Evolutionary conservation across 2,113 vertebrate species (phyloP).

Genomic region (Rana temporaria): DNA sequence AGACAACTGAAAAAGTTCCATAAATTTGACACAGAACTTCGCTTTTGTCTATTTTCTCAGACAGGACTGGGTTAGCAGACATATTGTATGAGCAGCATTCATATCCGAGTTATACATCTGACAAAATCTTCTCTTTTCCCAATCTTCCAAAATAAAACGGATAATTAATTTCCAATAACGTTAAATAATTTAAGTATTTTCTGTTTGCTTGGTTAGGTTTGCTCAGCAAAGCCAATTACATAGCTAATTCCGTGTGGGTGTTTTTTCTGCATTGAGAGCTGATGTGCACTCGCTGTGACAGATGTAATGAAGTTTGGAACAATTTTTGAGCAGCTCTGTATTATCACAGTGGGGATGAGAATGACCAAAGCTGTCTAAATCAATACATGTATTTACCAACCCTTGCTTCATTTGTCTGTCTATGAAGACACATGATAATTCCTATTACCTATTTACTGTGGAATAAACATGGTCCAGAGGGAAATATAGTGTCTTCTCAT

Average conservation of each 20-base stretch:
- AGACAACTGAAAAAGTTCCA: no score
- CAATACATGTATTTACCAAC: constrained; percentile 50
- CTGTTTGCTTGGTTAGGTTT: constrained; percentile 28
- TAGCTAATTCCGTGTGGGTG: constrained; percentile 28
- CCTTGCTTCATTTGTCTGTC: constrained; percentile 34
- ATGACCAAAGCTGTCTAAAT: constrained; percentile 48
- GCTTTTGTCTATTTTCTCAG: no score
- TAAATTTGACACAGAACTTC: no score
- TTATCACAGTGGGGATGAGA: constrained; percentile 50
- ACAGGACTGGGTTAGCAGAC: no score
- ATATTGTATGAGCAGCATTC: no score
- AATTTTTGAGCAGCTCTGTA: constrained; percentile 22
- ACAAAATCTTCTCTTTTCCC: neutral
- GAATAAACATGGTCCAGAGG: constrained; percentile 14
- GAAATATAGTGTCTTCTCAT: constrained; percentile 19
- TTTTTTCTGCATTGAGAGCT: neutral
- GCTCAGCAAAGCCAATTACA: constrained; percentile 16
- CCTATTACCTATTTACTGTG: constrained; percentile 39
- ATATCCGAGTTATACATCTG: neutral
- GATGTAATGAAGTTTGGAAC: constrained; percentile 43
- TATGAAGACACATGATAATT: constrained; percentile 26
- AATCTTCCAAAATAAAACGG: neutral
- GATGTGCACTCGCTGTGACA: constrained; percentile 50
- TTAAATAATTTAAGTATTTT: constrained; percentile 28
- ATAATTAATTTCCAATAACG: constrained; percentile 28